Conservation (phyloP, 2,113 vertebrate genomes). For the Paramormyrops kingsleyae region DNA sequence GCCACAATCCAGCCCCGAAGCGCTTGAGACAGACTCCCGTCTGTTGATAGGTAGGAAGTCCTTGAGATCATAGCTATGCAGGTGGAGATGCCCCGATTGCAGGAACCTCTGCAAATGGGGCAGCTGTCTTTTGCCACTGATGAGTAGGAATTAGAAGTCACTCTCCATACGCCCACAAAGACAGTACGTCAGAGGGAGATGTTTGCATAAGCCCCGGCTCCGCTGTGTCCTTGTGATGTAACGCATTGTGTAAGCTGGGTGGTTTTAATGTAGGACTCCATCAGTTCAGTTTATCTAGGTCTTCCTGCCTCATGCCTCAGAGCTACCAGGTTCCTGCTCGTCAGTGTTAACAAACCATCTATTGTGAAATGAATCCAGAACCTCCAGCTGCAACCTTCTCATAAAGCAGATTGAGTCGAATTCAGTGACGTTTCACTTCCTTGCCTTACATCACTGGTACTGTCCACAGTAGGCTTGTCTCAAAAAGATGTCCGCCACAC, state of each 20-base stretch:
- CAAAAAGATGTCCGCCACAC: neutral
- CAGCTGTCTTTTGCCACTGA: neutral
- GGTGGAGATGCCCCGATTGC: neutral
- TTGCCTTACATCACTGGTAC: neutral
- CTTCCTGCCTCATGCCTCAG: neutral
- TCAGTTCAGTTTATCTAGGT: neutral
- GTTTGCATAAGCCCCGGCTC: neutral
- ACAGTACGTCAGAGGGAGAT: neutral
- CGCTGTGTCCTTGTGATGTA: slow-evolving; percentile 5
- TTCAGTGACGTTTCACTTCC: neutral
- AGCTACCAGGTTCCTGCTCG: neutral
- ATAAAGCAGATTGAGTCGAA: neutral
- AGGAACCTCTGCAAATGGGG: neutral
- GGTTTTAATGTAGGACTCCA: neutral
- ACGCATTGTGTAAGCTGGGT: neutral
- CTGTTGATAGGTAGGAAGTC: neutral
- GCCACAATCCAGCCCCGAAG: neutral
- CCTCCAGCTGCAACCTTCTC: neutral
- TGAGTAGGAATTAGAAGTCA: neutral
- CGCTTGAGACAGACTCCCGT: neutral
- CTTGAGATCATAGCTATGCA: neutral
- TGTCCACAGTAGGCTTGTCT: neutral
- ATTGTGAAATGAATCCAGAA: neutral
- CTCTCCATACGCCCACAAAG: neutral
- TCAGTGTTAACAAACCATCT: neutral